These are phyloP conservation scores for Patiria miniata DNA, from an alignment of 35 echinoderm and acorn worm species.

Conservation along the genomic window DNA sequence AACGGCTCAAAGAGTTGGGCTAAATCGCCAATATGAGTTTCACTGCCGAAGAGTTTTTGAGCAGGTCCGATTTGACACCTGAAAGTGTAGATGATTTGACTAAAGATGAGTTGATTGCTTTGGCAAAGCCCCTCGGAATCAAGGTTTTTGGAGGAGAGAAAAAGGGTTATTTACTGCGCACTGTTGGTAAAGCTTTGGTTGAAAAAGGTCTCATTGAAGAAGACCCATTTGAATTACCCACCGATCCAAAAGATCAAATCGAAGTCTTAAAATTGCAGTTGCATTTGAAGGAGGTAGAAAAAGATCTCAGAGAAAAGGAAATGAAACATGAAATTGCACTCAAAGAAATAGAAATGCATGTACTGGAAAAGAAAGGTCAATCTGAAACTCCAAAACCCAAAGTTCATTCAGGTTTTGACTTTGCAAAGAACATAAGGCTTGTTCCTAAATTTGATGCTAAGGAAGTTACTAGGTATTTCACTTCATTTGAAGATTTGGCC, in stretches of 20 bases:
- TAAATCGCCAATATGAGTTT: background rate
- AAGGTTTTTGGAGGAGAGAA: background rate
- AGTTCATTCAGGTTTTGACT: background rate
- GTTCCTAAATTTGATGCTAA: slow-evolving; percentile 31
- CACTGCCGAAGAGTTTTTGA: slow-evolving; percentile 2
- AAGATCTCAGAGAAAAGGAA: slow-evolving; percentile 8
- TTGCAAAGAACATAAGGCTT: background rate
- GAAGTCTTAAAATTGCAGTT: slow-evolving; percentile 3
- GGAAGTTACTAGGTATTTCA: slow-evolving; percentile 37
- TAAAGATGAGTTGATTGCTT: background rate
- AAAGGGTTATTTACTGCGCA: background rate
- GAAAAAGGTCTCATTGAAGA: background rate
- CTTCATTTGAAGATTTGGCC: slow-evolving; percentile 37
- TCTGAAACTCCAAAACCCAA: background rate
- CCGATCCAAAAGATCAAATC: background rate
- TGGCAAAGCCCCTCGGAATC: background rate
- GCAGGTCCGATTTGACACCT: background rate
- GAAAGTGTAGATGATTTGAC: background rate
- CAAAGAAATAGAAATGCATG: background rate
- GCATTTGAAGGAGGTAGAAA: slow-evolving; percentile 1
- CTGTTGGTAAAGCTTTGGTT: background rate
- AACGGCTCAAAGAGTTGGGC: background rate
- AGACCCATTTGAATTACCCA: background rate
- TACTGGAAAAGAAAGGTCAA: background rate
- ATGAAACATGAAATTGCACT: background rate